Base-by-base conservation (phyloP, 2,113 vertebrate genomes). In the Gallinago paraguaiae region DNA sequence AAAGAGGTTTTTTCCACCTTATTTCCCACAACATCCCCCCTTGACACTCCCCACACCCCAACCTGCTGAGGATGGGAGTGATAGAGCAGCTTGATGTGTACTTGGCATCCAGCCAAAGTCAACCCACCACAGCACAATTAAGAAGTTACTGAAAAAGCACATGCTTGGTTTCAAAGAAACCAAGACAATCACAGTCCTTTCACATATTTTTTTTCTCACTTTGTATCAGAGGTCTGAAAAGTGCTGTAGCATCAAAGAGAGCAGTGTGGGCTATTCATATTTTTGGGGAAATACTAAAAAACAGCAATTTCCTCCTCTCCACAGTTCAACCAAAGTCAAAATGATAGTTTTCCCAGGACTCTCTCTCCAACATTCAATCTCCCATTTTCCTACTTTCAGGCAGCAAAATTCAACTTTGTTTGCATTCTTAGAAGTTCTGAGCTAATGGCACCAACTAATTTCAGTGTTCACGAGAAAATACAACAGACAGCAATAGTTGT, bases 311-410 rank as follows among this genome's bases (percentile, higher is more conserved):
- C 6, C 2, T 22, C 65, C 31, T 88, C n/a, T 48, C 12, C 6
- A 33, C 8, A 28, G 17, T 69, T 63, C 20, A 77, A 37, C 2
- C 41, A 39, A 90, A 90, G 3, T 59, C 13, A 80, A 93, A 92
- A 75, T 37, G 65, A 70, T 50, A 0, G 0, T 76, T 83, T 64
- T 67, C 61, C 16, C 28, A 59, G 17, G 15, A 41, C 0, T 0
- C 7, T 56, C 24, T 30, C 27, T 69, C 16, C 27, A 82, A 25
- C 3, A 31, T 9, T 70, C 16, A 45, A 2, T 17, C 17, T 81
- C 19, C 30, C n/a, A 6, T 60, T 88, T 86, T 57, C 27, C 18
- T 53, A 6, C 5, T 81, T 91, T 35, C 48, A 64, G 35, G 8
- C 5, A 95, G 30, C 3, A 95, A 79, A 85, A 90, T 88, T 88